Evolutionary conservation across 2,113 vertebrate species (phyloP), one percentile per base, ranked within the genome.

Genomic region (Phyllostomus hastatus): DNA sequence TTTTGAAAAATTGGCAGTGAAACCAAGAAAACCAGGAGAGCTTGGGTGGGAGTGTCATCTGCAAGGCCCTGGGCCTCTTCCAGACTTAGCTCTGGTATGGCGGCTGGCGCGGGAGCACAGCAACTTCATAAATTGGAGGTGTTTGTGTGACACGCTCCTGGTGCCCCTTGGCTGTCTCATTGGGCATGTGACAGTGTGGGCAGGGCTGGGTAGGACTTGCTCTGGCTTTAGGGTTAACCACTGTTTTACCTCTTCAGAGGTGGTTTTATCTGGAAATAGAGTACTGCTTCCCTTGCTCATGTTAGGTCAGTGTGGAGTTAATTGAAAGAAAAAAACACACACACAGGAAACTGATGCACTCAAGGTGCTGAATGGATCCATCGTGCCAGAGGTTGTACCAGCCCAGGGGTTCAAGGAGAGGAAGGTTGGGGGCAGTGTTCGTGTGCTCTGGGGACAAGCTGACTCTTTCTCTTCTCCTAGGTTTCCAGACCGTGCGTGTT

Each of bases 401-500:
- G 10, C 72, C 59, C 38, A 16, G 24, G 78, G 67, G 82, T 86
- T 88, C 41, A 75, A 54, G 16, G 33, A 52, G 64, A 59, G 69
- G 41, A 5, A 14, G 16, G 26, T 24, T 15, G 8, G 38, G 17
- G 35, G 16, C 31, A 50, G 4, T 72, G 20, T 57, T 15, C 26
- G 15, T 57, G 1, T 93, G 84, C 26, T 97, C 41, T 92, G 66
- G 31, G 9, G 17, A 17, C 59, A 83, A 52, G 11, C 93, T 96
- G 90, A 93, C 66, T 4, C 19, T 79, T 94, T 73, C 64, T 97
- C 95, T 96, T 54, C 85, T 88, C 52, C 22, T 9, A 99, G 99
- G 99, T 92, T 99, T 99, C 97, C 99, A 99, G 98, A 99, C 99
- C 26, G 99, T 99, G 84, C 99, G 99, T 59, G 99, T 99, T 78